Conservation (phyloP, 2,113 vertebrate genomes). For the Macquaria ambigua region DNA sequence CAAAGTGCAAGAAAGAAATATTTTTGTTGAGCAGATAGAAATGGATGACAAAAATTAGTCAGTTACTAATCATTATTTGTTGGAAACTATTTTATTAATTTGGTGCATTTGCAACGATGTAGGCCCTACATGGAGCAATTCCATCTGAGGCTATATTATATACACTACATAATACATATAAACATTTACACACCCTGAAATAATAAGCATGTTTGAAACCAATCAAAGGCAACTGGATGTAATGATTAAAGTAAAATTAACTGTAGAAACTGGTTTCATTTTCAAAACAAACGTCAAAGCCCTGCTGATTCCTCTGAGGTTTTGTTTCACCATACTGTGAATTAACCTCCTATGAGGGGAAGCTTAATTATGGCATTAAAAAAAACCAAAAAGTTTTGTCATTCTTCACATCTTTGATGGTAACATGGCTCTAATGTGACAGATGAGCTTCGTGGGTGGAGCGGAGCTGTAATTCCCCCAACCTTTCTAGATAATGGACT, state of each 20-base stretch:
- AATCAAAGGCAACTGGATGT: background rate
- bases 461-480: constrained; percentile 9
- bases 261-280: background rate
- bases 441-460: constrained; percentile 15
- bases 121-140: background rate
- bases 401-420: background rate
- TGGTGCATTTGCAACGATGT: background rate
- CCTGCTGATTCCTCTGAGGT: background rate
- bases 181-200: background rate
- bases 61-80: background rate
- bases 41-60: background rate
- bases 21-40: background rate
- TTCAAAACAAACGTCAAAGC: background rate
- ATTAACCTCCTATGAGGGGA: background rate
- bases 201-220: background rate
- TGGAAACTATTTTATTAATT: background rate
- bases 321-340: background rate
- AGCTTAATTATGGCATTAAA: background rate
- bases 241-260: background rate
- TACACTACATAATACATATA: background rate
- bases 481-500: constrained; percentile 7
- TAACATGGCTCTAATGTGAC: background rate
- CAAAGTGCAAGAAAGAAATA: background rate
- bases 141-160: background rate
- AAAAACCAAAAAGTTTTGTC: background rate